Conservation (phyloP, 2,113 vertebrate genomes). For the Brachyhypopomus gauderio region DNA sequence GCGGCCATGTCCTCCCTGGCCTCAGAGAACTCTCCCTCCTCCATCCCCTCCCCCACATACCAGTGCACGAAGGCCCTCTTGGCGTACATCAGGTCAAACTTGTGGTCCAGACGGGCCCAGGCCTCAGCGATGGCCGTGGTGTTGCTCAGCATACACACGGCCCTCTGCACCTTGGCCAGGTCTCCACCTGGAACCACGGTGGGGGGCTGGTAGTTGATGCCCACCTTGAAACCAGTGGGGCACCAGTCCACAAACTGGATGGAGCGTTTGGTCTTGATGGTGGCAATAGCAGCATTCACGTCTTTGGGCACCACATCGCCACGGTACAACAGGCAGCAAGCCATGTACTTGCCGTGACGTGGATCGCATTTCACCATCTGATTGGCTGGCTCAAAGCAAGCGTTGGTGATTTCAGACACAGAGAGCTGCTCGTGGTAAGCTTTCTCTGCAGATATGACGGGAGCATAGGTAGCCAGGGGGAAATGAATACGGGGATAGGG, state of each 20-base stretch:
- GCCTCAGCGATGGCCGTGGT: slow-evolving; percentile 82
- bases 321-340: slow-evolving; percentile 80
- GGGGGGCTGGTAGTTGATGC: slow-evolving; percentile 73
- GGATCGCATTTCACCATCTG: slow-evolving; percentile 82
- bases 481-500: slow-evolving; percentile 66
- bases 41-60: slow-evolving; percentile 72
- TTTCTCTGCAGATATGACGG: slow-evolving; percentile 77
- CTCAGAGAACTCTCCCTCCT: slow-evolving; percentile 70
- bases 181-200: slow-evolving; percentile 80
- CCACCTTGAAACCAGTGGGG: slow-evolving; percentile 79
- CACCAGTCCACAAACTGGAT: slow-evolving; percentile 82
- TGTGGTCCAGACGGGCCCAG: slow-evolving; percentile 83
- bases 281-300: slow-evolving; percentile 82
- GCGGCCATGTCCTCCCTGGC: slow-evolving; percentile 71
- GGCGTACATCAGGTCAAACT: slow-evolving; percentile 52
- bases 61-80: slow-evolving; percentile 76
- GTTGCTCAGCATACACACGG: slow-evolving; percentile 83
- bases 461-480: slow-evolving; percentile 71
- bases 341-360: slow-evolving; percentile 81
- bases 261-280: slow-evolving; percentile 80
- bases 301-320: slow-evolving; percentile 84
- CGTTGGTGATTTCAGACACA: slow-evolving; percentile 76
- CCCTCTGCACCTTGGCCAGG: slow-evolving; percentile 81
- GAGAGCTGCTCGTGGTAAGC: slow-evolving; percentile 76
- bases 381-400: slow-evolving; percentile 80